Percentiles rank a stretch among this genome's conserved stretches.
phyloP scores from a whole-genome alignment of 2,888 invertebrate species.

The Parnassius mnemosyne region DNA sequence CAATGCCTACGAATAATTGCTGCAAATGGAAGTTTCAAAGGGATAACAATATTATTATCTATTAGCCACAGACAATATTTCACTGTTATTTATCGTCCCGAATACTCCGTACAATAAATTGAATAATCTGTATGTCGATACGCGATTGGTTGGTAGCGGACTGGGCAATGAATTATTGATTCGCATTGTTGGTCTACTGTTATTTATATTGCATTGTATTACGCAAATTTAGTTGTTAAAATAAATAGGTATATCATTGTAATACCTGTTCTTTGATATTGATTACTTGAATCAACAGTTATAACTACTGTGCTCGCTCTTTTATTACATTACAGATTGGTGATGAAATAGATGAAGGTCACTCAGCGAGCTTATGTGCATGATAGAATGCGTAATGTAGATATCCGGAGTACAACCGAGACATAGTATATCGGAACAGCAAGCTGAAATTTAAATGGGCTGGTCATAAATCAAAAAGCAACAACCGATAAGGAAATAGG shows the following conservation, averaged over 20 bases:
- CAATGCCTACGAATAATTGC: background rate
- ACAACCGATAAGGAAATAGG: too few relatives aligned
- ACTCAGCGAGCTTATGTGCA: too few relatives aligned
- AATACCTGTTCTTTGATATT: background rate
- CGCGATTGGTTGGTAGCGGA: constrained; percentile 16
- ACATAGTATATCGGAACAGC: too few relatives aligned
- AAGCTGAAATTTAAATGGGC: too few relatives aligned
- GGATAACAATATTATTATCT: constrained; percentile 16
- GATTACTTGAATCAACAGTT: too few relatives aligned
- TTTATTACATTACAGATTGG: too few relatives aligned
- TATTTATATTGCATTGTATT: constrained; percentile 20
- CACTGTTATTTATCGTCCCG: constrained; percentile 17
- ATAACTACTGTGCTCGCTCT: too few relatives aligned
- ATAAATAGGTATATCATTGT: constrained; percentile 3
- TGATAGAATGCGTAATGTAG: too few relatives aligned
- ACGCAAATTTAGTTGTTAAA: constrained; percentile 12
- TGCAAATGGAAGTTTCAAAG: constrained; percentile 2
- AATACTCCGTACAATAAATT: constrained; percentile 13
- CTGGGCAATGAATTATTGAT: constrained; percentile 22
- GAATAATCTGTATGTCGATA: constrained; percentile 20
- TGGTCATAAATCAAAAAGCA: too few relatives aligned
- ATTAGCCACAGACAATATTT: constrained; percentile 18
- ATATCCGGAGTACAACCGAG: too few relatives aligned
- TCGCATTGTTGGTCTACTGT: constrained; percentile 12
- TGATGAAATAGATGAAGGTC: too few relatives aligned